These are phyloP conservation scores for Silurus glanis DNA, from an alignment of 2,113 vertebrate species.

Conservation along the genomic window DNA sequence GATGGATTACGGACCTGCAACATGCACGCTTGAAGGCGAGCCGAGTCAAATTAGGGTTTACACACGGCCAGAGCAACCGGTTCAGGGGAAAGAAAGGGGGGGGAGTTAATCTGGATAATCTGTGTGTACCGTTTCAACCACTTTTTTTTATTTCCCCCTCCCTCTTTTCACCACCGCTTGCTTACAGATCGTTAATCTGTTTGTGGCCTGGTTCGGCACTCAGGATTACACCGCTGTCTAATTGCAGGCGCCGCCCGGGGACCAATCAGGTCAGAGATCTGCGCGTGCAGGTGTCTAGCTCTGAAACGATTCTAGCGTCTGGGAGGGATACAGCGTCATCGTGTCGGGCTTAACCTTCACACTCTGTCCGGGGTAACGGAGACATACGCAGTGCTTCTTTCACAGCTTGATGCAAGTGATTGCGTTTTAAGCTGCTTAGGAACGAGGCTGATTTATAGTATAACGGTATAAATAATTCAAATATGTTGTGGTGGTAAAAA, in stretches of 20 bases:
- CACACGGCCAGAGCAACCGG: conserved; percentile 73
- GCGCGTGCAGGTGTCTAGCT: conserved; percentile 55
- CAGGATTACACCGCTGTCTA: conserved; percentile 85
- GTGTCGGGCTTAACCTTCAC: neutral
- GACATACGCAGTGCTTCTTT: neutral
- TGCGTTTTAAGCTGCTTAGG: neutral
- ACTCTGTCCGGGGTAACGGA: neutral
- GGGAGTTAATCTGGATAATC: conserved; percentile 82
- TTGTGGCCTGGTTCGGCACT: conserved; percentile 92
- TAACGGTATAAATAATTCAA: no score
- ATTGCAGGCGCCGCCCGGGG: conserved; percentile 77
- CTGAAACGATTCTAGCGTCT: neutral
- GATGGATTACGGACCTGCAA: conserved; percentile 75
- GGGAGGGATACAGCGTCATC: neutral
- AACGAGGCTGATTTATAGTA: no score
- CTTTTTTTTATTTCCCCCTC: conserved; percentile 66
- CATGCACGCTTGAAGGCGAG: conserved; percentile 70
- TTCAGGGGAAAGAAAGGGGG: conserved; percentile 72
- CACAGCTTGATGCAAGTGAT: neutral
- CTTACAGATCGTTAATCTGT: conserved; percentile 92
- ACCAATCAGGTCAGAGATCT: conserved; percentile 76
- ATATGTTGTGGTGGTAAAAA: no score
- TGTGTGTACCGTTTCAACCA: conserved; percentile 75
- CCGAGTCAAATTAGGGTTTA: conserved; percentile 87
- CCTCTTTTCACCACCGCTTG: conserved; percentile 64